Conservation (phyloP, 53 echinoderm and acorn worm genomes). For the Echinarachnius parma region DNA sequence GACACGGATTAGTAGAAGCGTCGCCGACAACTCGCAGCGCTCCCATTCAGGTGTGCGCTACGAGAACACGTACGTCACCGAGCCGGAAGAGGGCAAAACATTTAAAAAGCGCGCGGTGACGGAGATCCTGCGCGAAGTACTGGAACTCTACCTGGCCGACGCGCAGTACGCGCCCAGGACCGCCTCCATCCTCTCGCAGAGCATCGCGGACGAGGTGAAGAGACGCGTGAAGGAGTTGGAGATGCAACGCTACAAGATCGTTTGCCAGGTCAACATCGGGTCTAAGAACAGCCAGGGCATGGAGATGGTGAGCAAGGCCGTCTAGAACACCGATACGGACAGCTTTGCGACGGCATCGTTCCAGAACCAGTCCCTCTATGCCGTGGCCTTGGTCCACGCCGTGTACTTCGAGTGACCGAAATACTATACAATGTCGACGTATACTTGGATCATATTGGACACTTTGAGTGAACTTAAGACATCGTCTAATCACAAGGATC, state of each 20-base stretch:
- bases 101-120: constrained; percentile 53
- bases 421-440: too few relatives aligned
- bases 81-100: constrained; percentile 63
- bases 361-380: constrained; percentile 68
- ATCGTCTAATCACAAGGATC: too few relatives aligned
- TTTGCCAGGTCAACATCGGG: constrained; percentile 81
- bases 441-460: too few relatives aligned
- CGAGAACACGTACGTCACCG: constrained; percentile 91
- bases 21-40: constrained; percentile 48
- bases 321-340: constrained; percentile 90
- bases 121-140: constrained; percentile 49
- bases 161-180: constrained; percentile 81
- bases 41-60: constrained; percentile 50
- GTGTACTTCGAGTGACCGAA: constrained; percentile 76
- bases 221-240: constrained; percentile 79
- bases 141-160: constrained; percentile 65
- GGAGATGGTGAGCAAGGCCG: constrained; percentile 83
- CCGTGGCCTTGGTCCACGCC: constrained; percentile 75
- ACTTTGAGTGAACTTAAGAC: too few relatives aligned
- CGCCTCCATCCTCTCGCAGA: constrained; percentile 72
- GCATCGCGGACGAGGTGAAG: constrained; percentile 86
- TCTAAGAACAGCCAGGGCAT: constrained; percentile 79
- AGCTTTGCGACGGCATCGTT: constrained; percentile 70
- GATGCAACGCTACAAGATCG: constrained; percentile 85
- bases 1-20: constrained; percentile 49